phyloP scores from a whole-genome alignment of 2,888 invertebrate species.

The Cephus runcator region DNA sequence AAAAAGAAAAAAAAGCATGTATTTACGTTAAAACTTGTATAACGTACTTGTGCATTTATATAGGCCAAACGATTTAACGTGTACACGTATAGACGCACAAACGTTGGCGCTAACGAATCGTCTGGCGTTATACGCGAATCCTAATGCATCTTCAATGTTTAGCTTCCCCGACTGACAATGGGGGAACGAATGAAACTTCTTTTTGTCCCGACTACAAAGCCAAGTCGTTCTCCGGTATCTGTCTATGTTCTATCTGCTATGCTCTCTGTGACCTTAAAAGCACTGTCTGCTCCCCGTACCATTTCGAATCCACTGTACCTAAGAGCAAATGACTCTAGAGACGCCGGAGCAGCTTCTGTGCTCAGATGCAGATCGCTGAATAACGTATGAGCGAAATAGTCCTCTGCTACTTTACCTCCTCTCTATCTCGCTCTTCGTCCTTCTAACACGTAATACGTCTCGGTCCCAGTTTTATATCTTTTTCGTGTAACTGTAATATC shows the following conservation, averaged over 20 bases:
- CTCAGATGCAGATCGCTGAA: neutral
- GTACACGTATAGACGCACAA: neutral
- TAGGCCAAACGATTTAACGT: neutral
- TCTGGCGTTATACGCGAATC: neutral
- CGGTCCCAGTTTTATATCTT: neutral
- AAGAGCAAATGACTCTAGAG: neutral
- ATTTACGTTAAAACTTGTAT: constrained; percentile 4
- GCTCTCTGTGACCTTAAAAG: neutral
- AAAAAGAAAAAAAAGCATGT: constrained; percentile 1
- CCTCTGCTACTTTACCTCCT: neutral
- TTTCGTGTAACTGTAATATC: neutral
- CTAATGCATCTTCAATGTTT: neutral
- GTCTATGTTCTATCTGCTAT: neutral
- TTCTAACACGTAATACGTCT: neutral
- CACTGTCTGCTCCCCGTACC: neutral
- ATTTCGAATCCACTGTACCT: neutral
- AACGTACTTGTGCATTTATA: constrained; percentile 4
- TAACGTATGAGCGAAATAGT: neutral
- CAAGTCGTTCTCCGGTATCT: neutral
- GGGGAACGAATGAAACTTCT: neutral
- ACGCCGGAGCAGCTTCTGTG: neutral
- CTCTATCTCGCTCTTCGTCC: neutral
- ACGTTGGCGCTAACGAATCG: neutral
- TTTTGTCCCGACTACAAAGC: neutral
- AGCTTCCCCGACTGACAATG: neutral